These are phyloP conservation scores for Leptinotarsa defecta DNA, from an alignment of 1,140 invertebrate species.

Conservation along the genomic window DNA sequence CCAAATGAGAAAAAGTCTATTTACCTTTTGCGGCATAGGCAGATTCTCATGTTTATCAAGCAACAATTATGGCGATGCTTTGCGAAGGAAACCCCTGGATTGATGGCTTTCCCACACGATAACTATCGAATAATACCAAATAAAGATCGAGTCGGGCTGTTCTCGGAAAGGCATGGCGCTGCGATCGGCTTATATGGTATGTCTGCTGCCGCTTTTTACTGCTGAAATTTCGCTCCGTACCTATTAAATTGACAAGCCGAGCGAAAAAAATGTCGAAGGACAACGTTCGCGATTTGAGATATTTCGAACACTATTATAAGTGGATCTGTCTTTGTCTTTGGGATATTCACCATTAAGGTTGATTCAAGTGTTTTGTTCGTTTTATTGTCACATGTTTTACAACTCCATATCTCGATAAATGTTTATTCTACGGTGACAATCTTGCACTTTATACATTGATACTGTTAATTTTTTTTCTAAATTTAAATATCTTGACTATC, in stretches of 20 bases:
- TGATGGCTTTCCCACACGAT: slow-evolving; percentile 49
- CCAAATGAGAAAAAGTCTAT: slow-evolving; percentile 16
- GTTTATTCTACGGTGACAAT: no score
- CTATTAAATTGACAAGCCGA: slow-evolving; percentile 19
- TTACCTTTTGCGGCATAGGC: slow-evolving; percentile 3
- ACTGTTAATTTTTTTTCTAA: no score
- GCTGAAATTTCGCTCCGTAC: slow-evolving; percentile 19
- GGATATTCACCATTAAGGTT: not conserved
- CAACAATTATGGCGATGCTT: slow-evolving; percentile 23
- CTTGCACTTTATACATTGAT: no score
- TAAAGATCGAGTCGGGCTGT: slow-evolving; percentile 33
- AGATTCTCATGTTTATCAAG: slow-evolving; percentile 24
- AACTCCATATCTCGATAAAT: no score
- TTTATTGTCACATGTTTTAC: no score
- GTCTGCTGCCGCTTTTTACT: slow-evolving; percentile 20
- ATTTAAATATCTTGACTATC: no score
- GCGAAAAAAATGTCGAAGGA: slow-evolving; percentile 14
- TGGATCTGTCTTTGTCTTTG: not conserved
- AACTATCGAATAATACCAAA: slow-evolving; percentile 50
- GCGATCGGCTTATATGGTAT: slow-evolving; percentile 34
- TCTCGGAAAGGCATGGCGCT: slow-evolving; percentile 26
- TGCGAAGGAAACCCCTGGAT: slow-evolving; percentile 23
- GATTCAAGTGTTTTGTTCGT: no score
- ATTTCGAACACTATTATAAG: no score
- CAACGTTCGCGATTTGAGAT: not conserved